A percentile compares a stretch with the other conserved stretches of the same genome.
These are phyloP conservation scores for Mesodorylaimus sp. DNA, from an alignment of 2,888 invertebrate genomes.

Conservation along the genomic window DNA sequence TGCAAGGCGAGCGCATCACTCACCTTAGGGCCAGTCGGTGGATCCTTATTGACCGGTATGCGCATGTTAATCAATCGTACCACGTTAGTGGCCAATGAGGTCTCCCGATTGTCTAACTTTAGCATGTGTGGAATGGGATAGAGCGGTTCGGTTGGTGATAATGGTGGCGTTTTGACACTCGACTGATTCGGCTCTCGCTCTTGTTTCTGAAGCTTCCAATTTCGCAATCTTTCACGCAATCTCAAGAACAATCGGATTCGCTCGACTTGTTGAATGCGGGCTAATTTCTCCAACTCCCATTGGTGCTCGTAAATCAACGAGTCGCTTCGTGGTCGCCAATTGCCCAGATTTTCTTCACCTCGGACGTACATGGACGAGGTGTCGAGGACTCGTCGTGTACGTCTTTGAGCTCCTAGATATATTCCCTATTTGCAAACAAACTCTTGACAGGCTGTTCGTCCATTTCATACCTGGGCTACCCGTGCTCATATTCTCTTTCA, in stretches of 20 bases:
- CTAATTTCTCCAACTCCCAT: constrained; percentile 95
- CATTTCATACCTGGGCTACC: constrained; percentile 60
- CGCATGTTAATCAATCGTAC: constrained; percentile 20
- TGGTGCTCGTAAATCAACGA: constrained; percentile 97
- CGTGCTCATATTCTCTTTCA: constrained; percentile 82
- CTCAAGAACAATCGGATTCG: constrained; percentile 74
- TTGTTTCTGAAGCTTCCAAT: constrained; percentile 14
- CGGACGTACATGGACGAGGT: constrained; percentile 94
- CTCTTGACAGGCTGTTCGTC: background rate
- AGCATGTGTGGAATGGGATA: constrained; percentile 22
- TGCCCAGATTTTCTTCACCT: constrained; percentile 93
- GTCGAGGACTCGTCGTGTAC: constrained; percentile 85
- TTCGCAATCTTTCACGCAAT: constrained; percentile 58
- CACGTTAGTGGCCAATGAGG: constrained; percentile 16
- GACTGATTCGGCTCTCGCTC: constrained; percentile 13
- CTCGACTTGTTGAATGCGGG: constrained; percentile 83
- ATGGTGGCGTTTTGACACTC: constrained; percentile 15
- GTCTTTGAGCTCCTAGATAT: constrained; percentile 60
- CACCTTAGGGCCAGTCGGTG: constrained; percentile 19
- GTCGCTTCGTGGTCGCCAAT: constrained; percentile 93
- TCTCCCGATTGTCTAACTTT: constrained; percentile 21
- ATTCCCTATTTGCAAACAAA: background rate
- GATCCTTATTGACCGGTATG: constrained; percentile 29
- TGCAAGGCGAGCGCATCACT: background rate
- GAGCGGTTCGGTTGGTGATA: constrained; percentile 24